Conservation (phyloP, 2,113 vertebrate species). For the Silurus glanis region DNA sequence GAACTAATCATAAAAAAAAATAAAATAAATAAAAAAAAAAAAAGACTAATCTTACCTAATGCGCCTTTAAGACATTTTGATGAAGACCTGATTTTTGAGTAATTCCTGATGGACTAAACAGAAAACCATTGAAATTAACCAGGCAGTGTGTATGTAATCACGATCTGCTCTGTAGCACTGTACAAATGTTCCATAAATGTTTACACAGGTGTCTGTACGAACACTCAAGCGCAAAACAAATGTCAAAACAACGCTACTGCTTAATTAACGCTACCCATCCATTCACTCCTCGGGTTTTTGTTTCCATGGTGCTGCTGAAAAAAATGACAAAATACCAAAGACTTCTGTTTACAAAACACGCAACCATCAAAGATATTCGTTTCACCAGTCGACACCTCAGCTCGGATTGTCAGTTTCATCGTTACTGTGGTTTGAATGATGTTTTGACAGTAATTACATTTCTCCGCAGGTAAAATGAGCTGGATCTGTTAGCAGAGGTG, state of each 20-base stretch:
- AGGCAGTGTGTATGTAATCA: not conserved
- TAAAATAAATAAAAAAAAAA: not conserved
- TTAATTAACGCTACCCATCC: constrained; percentile 24
- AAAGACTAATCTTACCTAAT: not conserved
- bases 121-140: not conserved
- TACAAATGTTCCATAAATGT: not conserved
- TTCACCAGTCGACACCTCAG: not conserved
- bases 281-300: not conserved
- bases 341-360: constrained; percentile 16
- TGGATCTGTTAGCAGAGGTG: not conserved
- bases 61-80: not conserved
- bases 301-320: not conserved
- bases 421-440: not conserved
- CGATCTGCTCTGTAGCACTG: not conserved
- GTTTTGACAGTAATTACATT: constrained; percentile 12
- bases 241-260: constrained; percentile 28
- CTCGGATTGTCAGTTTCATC: not conserved
- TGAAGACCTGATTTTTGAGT: not conserved
- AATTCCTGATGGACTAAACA: not conserved
- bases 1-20: not conserved
- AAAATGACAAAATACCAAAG: not conserved
- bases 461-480: not conserved
- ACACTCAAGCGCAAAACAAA: constrained; percentile 13
- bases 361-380: not conserved
- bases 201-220: constrained; percentile 36